Conservation (phyloP, 2,888 invertebrate species). For the Hymenopus coronatus region DNA sequence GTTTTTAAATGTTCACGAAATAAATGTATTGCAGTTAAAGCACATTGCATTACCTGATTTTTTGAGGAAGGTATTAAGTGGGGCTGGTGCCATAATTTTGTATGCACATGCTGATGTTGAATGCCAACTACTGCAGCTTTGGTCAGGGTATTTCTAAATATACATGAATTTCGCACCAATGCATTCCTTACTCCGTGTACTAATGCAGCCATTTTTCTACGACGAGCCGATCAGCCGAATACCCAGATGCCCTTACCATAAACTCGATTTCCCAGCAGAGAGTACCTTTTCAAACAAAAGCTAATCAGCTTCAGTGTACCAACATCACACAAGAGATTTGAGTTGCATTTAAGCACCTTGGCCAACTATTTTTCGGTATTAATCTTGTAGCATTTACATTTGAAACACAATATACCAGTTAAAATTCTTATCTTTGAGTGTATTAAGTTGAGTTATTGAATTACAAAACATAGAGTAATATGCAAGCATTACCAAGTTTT, state of each 20-base stretch:
- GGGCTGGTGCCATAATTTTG: conserved; percentile 24
- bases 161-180: conserved; percentile 29
- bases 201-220: conserved; percentile 32
- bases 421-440: too few species aligned
- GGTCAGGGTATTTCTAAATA: conserved; percentile 25
- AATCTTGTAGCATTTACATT: too few species aligned
- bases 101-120: conserved; percentile 30
- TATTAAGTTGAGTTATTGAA: too few species aligned
- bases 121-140: conserved; percentile 28
- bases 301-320: background rate
- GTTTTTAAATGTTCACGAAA: too few species aligned
- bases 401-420: too few species aligned
- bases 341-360: too few species aligned
- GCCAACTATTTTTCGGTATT: too few species aligned
- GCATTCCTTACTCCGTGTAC: conserved; percentile 29
- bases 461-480: too few species aligned
- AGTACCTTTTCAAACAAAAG: background rate
- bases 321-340: background rate
- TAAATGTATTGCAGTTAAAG: too few species aligned
- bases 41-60: background rate
- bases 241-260: background rate
- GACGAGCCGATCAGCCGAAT: background rate
- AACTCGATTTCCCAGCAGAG: background rate
- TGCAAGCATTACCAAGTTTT: too few species aligned
- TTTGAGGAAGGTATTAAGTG: background rate